Percentiles rank a stretch among this genome's conserved stretches.
These are phyloP conservation scores for Apistogramma diplotaenia DNA, from an alignment of 2,113 vertebrate species.

Conservation along the genomic window DNA sequence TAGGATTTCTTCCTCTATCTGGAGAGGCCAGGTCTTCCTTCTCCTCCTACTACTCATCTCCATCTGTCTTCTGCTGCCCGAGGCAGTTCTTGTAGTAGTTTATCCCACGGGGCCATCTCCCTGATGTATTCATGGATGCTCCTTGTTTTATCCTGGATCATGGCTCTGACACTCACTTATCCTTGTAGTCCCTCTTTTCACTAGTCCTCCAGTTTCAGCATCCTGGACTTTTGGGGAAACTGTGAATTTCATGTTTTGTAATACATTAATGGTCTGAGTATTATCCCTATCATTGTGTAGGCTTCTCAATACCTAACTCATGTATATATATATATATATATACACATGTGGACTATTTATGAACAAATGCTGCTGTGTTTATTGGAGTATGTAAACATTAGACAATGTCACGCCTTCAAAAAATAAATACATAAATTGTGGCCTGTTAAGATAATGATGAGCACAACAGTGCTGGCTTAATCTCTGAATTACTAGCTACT, in stretches of 20 bases:
- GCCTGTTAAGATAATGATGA: background rate
- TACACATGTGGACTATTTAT: background rate
- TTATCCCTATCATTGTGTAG: background rate
- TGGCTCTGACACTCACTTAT: background rate
- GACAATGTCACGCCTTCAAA: background rate
- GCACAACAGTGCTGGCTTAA: conserved; percentile 14
- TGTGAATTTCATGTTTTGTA: background rate
- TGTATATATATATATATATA: background rate
- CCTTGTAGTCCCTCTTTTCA: background rate
- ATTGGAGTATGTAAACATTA: background rate
- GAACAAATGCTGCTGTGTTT: background rate
- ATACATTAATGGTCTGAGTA: background rate
- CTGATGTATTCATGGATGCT: background rate
- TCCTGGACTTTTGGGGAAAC: background rate
- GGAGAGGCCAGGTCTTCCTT: background rate
- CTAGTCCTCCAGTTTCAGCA: background rate
- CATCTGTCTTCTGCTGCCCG: background rate
- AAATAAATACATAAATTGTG: background rate
- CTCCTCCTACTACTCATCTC: background rate
- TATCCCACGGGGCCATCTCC: background rate
- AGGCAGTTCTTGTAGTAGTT: background rate
- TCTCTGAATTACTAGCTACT: conserved; percentile 33
- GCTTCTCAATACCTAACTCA: background rate
- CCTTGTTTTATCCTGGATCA: background rate
- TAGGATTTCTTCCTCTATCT: background rate